These are phyloP conservation scores for Ectemnius lituratus DNA, from an alignment of 2,888 invertebrate species.

Conservation along the genomic window DNA sequence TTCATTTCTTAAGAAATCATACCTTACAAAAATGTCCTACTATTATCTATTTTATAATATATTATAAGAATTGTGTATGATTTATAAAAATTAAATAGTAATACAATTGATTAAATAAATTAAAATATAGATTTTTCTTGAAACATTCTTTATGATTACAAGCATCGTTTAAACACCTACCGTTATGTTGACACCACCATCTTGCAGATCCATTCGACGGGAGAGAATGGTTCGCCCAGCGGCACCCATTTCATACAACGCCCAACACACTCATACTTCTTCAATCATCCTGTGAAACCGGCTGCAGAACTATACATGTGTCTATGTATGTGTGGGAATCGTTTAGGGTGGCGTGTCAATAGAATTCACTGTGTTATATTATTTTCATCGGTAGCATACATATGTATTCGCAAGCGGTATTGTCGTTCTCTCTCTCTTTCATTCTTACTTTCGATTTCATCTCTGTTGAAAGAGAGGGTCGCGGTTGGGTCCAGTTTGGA, in stretches of 20 bases:
- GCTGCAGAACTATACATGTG: not conserved
- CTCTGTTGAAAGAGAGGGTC: constrained; percentile 36
- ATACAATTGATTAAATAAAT: too few relatives aligned
- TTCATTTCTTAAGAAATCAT: too few relatives aligned
- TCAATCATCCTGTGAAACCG: too few relatives aligned
- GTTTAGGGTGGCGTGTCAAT: constrained; percentile 66
- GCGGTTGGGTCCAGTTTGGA: constrained; percentile 43
- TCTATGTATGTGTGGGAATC: constrained; percentile 31
- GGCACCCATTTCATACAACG: constrained; percentile 16
- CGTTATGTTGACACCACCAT: constrained; percentile 74
- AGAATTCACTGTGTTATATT: constrained; percentile 69
- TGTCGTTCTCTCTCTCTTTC: not conserved
- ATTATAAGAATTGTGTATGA: too few relatives aligned
- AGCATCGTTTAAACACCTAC: constrained; percentile 32
- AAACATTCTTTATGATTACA: too few relatives aligned
- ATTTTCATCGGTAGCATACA: constrained; percentile 60
- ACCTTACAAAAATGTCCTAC: too few relatives aligned
- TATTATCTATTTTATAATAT: too few relatives aligned
- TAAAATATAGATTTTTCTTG: too few relatives aligned
- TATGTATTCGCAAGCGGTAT: constrained; percentile 15
- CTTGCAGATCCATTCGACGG: constrained; percentile 64
- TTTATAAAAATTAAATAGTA: too few relatives aligned
- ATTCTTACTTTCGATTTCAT: too few relatives aligned
- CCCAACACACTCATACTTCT: not conserved
- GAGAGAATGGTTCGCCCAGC: constrained; percentile 19